Evolutionary conservation across 2,113 vertebrate genomes (phyloP).

Genomic region (Pachyramphus minor): DNA sequence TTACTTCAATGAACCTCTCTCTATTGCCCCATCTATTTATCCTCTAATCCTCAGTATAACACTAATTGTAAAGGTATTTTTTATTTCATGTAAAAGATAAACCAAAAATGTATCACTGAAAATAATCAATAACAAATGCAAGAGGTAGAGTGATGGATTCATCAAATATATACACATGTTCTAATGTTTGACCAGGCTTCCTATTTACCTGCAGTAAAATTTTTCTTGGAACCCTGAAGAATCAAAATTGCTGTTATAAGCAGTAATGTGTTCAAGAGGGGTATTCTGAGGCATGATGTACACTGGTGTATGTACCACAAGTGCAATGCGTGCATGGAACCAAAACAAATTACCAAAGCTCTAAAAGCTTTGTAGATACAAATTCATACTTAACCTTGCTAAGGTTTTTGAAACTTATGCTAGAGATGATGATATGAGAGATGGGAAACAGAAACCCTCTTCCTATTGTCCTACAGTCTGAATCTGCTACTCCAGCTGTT

Average conservation of each 20-base stretch:
- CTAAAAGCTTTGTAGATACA: background rate
- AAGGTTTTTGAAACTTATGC: background rate
- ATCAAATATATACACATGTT: background rate
- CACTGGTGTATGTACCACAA: background rate
- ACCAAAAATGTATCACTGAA: background rate
- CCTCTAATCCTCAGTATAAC: background rate
- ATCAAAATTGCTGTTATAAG: background rate
- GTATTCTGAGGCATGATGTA: background rate
- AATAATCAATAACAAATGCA: background rate
- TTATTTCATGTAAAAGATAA: background rate
- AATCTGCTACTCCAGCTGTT: background rate
- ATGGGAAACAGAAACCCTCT: background rate
- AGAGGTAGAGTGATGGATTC: background rate
- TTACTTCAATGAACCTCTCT: background rate
- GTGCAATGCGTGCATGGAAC: fast-evolving
- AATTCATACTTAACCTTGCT: background rate
- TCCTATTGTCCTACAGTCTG: background rate
- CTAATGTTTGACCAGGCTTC: background rate
- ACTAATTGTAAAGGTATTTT: background rate
- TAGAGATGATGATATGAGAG: background rate
- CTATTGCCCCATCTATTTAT: background rate
- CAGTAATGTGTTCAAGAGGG: background rate
- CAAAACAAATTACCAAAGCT: background rate
- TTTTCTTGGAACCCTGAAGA: background rate
- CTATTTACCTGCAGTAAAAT: background rate